These are phyloP conservation scores for Stomorhina lunata DNA, from an alignment of 2,888 invertebrate species.

Conservation along the genomic window DNA sequence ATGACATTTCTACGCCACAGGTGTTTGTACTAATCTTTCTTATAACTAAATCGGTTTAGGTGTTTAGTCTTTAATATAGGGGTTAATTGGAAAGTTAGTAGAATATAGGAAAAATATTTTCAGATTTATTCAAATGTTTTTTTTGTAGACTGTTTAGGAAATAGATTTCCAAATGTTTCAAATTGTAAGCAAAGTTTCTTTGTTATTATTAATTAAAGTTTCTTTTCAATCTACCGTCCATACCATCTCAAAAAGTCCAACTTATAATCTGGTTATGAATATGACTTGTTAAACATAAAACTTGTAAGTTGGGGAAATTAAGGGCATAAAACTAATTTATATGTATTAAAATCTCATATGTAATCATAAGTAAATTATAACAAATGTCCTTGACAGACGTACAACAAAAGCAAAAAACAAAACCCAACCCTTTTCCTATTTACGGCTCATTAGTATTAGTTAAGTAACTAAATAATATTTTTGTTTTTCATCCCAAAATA, in stretches of 20 bases:
- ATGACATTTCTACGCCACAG: conserved; percentile 78
- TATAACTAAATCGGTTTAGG: conserved; percentile 39
- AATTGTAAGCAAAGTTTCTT: neutral
- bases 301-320: neutral
- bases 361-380: conserved; percentile 68
- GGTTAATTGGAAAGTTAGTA: neutral
- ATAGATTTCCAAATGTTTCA: no score
- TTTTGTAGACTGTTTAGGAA: no score
- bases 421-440: conserved; percentile 56
- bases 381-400: conserved; percentile 69
- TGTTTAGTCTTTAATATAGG: neutral
- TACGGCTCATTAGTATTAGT: conserved; percentile 58
- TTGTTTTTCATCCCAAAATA: neutral
- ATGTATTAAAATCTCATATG: conserved; percentile 59
- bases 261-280: conserved; percentile 43
- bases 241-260: neutral
- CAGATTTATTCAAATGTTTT: no score
- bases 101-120: no score
- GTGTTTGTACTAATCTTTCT: conserved; percentile 75
- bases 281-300: conserved; percentile 19
- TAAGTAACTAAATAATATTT: conserved; percentile 50
- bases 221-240: conserved; percentile 6
- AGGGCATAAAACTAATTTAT: conserved; percentile 59
- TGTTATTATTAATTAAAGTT: neutral
- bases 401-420: conserved; percentile 7